phyloP scores from a whole-genome alignment of 1,140 invertebrate genomes.

The Telenomus remus region DNA sequence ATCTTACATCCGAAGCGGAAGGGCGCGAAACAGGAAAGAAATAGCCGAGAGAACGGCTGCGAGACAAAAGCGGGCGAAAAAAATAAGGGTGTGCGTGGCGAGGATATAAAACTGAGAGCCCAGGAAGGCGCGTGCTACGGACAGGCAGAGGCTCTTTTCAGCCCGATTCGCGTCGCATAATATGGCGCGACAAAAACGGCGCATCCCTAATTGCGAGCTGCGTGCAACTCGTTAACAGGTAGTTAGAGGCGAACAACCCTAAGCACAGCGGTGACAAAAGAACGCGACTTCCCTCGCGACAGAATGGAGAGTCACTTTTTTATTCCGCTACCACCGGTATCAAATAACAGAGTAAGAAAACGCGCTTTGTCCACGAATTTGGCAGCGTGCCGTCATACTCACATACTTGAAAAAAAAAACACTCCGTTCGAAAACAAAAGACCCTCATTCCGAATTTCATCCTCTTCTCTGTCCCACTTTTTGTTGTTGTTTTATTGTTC shows the following conservation, averaged over 20 bases:
- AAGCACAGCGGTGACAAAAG: conserved; percentile 44
- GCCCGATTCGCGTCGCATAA: conserved; percentile 50
- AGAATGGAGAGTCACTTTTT: conserved; percentile 41
- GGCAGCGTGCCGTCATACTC: conserved; percentile 11
- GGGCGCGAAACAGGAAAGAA: conserved; percentile 31
- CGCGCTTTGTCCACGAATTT: conserved; percentile 36
- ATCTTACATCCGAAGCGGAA: conserved; percentile 46
- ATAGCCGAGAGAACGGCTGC: conserved; percentile 31
- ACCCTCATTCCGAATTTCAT: too few relatives aligned
- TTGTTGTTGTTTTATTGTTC: too few relatives aligned
- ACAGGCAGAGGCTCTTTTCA: conserved; percentile 31
- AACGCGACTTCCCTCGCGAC: conserved; percentile 32
- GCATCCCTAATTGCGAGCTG: conserved; percentile 56
- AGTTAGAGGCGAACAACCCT: conserved; percentile 42
- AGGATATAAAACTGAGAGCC: neutral
- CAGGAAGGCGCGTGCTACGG: conserved; percentile 13
- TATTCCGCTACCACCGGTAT: conserved; percentile 17
- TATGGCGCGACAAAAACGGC: conserved; percentile 45
- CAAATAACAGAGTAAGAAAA: conserved; percentile 37
- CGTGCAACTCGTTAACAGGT: conserved; percentile 57
- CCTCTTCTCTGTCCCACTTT: too few relatives aligned
- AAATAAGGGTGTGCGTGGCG: neutral
- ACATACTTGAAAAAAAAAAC: conserved; percentile 25
- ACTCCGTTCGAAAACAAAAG: conserved; percentile 5
- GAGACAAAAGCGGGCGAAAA: conserved; percentile 26